Base-by-base conservation (phyloP, 1,140 invertebrate species). In the Mycetomoellerius zeteki region DNA sequence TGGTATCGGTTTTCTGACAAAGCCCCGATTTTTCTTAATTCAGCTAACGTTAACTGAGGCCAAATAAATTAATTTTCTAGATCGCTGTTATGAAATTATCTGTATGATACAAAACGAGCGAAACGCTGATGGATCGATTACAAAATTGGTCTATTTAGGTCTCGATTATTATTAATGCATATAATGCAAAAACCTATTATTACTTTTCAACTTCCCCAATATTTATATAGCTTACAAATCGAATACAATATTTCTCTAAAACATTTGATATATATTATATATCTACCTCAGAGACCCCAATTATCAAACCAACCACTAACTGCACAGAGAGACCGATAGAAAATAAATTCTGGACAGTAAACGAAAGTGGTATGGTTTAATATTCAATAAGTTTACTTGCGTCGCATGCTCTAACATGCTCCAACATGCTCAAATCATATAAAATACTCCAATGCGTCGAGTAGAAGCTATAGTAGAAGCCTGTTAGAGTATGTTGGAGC, bases 61-160 rank as follows among this genome's bases (percentile, higher is more conserved):
- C 19, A 73, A 33, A 81, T 58, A 60, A 33, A 81, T 71, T 27
- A 71, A 56, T 52, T 56, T 56, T 71, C 50, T 56, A 37, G 77
- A 56, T 81, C 33, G 30, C 27, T 43, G 37, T 27, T 27, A 47
- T 30, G n/a, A 21, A n/a, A 47, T 47, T 50, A 37, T 1, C 6
- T 8, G 8, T n/a, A 10, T 16, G 12, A 47, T 10, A 7, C 24
- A 1, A 58, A 27, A 19, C 16, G 37, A 62, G 33, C 8, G 7
- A 27, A 47, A 47, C 27, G 50, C 16, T 60, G 21, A 77, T 24
- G 16, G n/a, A 30, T 30, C 2, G 12, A 37, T 69, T 24, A 27
- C 33, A 27, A 52, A 27, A 67, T 69, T 80, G 54, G 5, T 7
- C 19, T 8, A 64, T 24, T 78, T 21, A 21, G 43, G 14, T 30